phyloP scores from a whole-genome alignment of 2,113 vertebrate species.

The Leucopsar rothschildi region DNA sequence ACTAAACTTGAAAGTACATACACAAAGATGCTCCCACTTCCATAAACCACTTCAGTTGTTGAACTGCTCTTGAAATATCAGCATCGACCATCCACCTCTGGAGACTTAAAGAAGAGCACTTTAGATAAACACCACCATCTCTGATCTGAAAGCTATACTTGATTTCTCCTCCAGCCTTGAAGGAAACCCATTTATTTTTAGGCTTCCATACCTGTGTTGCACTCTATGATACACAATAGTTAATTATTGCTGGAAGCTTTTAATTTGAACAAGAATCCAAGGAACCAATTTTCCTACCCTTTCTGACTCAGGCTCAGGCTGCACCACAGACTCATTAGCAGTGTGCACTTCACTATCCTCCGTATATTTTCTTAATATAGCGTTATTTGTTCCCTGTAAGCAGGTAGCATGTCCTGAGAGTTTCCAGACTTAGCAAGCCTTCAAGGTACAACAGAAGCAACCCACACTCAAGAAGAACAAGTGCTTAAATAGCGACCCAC shows the following conservation, averaged over 20 bases:
- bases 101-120: not conserved
- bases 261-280: not conserved
- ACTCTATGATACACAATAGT: not conserved
- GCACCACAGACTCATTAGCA: not conserved
- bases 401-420: not conserved
- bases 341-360: rapidly evolving
- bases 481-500: not conserved
- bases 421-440: not conserved
- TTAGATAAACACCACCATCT: not conserved
- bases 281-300: not conserved
- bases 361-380: rapidly evolving
- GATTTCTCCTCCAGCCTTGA: not conserved
- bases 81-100: not conserved
- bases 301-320: not conserved
- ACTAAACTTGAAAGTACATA: not conserved
- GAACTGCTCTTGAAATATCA: not conserved
- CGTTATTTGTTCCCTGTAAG: not conserved
- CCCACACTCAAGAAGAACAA: not conserved
- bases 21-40: not conserved
- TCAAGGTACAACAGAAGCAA: not conserved
- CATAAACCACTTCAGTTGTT: not conserved
- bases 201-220: not conserved
- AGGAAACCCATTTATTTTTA: not conserved
- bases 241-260: not conserved
- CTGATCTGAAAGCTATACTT: not conserved